Base-by-base conservation (phyloP, 2,797 vertebrate genomes). In the Cheirogaleus major region DNA sequence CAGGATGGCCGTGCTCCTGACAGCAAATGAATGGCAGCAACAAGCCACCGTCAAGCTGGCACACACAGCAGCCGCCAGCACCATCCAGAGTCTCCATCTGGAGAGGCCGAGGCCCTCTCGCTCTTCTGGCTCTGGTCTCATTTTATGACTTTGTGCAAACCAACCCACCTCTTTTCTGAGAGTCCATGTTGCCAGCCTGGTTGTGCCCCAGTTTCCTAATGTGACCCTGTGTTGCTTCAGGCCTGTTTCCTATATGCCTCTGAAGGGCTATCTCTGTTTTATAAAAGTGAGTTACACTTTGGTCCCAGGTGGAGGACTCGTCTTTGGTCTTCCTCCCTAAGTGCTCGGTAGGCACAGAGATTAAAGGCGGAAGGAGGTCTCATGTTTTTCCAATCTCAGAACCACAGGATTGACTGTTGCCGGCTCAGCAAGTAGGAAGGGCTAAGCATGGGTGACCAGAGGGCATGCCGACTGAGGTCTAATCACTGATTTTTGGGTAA, bases 401-500 rank as follows among this genome's bases (percentile, higher is more conserved):
- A 78, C 97, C 50, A 32, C 83, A 85, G 93, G 89, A 92, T 4
- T 81, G 82, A 75, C 89, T 25, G 27, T 92, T 89, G 91, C 87
- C 85, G 89, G 59, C 57, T 50, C 76, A 65, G 89, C 57, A 50
- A 93, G 75, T 69, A 38, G 45, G 61, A 93, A 89, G 82, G 90
- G 35, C 65, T 89, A 61, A 93, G 55, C 0, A 2, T 55, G 45
- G 45, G 67, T 84, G 45, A 92, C 86, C 89, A 90, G 94, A 95
- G 97, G 69, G 78, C 91, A 89, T 55, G 69, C 43, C 0, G 7
- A 85, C 75, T 52, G 43, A 85, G 69, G 82, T 93, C 83, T 92
- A 97, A 97, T 97, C 79, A 61, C 89, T 96, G 94, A 90, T 85
- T 94, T 97, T 95, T 55, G 89, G 67, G 80, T 50, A 89, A 87